Evolutionary conservation across 2,113 vertebrate species (phyloP).

Genomic region (Coracopsis vasa): DNA sequence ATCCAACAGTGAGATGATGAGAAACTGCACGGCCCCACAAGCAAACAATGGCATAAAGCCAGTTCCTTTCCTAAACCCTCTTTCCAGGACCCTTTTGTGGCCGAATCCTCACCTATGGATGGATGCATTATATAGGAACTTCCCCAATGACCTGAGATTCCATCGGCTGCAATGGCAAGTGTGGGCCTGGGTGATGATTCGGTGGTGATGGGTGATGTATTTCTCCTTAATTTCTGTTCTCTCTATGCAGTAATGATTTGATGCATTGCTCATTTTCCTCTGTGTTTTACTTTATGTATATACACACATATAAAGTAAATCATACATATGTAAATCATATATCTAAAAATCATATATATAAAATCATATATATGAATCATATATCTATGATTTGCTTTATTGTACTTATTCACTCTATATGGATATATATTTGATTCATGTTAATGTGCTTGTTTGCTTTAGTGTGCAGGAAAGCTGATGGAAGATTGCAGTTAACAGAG

Average conservation of each 20-base stretch:
- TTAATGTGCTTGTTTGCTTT: not conserved
- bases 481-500: not conserved
- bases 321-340: not conserved
- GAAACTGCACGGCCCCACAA: not conserved
- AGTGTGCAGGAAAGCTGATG: not conserved
- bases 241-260: not conserved
- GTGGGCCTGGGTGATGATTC: not conserved
- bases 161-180: not conserved
- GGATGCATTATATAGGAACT: not conserved
- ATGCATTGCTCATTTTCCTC: not conserved
- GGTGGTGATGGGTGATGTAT: not conserved
- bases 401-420: not conserved
- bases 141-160: not conserved
- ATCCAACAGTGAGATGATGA: not conserved
- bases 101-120: not conserved
- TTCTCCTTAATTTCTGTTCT: not conserved
- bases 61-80: not conserved
- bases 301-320: no score
- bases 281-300: not conserved
- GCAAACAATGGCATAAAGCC: not conserved
- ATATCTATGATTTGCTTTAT: not conserved
- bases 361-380: no score
- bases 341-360: no score
- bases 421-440: not conserved
- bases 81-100: not conserved